Conservation (phyloP, 2,888 invertebrate genomes). For the Melipona beecheii region DNA sequence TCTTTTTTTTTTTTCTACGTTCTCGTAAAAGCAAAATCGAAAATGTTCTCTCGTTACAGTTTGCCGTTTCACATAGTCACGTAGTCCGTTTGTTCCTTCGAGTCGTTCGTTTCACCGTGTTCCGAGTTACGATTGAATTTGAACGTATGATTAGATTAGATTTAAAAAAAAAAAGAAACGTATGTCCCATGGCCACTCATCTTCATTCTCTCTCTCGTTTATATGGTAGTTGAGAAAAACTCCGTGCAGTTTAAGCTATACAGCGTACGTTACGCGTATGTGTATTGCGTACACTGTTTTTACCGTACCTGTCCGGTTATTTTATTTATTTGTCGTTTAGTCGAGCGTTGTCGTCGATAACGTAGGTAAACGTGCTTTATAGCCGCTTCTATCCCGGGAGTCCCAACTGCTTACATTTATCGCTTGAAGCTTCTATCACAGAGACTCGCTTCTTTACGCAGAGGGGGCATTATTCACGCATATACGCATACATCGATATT, state of each 20-base stretch:
- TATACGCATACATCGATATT: slow-evolving; percentile 34
- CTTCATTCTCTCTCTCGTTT: slow-evolving; percentile 46
- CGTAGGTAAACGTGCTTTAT: slow-evolving; percentile 59
- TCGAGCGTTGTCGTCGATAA: slow-evolving; percentile 46
- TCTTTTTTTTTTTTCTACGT: neutral
- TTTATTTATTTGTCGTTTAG: slow-evolving; percentile 47
- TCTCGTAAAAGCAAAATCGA: neutral
- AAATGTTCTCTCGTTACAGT: slow-evolving; percentile 27
- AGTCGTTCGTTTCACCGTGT: slow-evolving; percentile 26
- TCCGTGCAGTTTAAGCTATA: slow-evolving; percentile 9
- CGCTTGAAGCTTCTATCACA: slow-evolving; percentile 62
- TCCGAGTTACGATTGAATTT: slow-evolving; percentile 31
- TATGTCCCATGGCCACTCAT: slow-evolving; percentile 74
- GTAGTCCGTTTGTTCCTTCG: slow-evolving; percentile 13
- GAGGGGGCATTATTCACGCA: slow-evolving; percentile 52
- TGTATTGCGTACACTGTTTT: slow-evolving; percentile 12
- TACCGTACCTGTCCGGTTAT: slow-evolving; percentile 20
- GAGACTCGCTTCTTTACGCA: slow-evolving; percentile 62
- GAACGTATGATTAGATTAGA: neutral
- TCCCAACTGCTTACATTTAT: slow-evolving; percentile 55
- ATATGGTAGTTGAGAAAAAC: slow-evolving; percentile 14
- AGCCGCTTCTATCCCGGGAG: slow-evolving; percentile 59
- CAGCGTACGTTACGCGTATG: neutral
- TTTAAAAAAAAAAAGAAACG: slow-evolving; percentile 41
- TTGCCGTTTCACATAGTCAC: slow-evolving; percentile 14